A percentile compares a stretch with the other conserved stretches of the same genome.
Evolutionary conservation across 2,888 invertebrate species (phyloP).

Genomic region (Acleris literana): DNA sequence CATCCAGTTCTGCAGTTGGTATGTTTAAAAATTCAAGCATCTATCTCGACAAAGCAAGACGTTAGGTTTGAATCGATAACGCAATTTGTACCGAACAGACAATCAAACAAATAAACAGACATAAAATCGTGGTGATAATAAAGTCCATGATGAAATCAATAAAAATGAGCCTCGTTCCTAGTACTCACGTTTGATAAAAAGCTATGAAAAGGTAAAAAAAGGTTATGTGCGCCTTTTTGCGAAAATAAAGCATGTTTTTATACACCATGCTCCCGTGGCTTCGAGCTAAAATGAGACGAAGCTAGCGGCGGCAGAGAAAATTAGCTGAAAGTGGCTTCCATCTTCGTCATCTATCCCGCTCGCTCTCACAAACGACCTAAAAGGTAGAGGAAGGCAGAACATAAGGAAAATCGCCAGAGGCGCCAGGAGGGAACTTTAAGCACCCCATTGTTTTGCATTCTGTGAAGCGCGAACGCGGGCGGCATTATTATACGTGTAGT

Average conservation of each 20-base stretch:
- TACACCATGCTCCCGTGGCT: conserved; percentile 39
- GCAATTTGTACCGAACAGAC: no score
- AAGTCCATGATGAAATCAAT: no score
- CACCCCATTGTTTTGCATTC: conserved; percentile 80
- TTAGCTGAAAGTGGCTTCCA: conserved; percentile 79
- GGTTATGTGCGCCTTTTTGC: background rate
- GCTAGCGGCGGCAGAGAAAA: conserved; percentile 71
- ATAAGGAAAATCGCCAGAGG: conserved; percentile 74
- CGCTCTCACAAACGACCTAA: conserved; percentile 45
- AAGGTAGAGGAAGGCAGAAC: conserved; percentile 55
- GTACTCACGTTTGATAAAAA: background rate
- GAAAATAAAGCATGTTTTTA: conserved; percentile 13
- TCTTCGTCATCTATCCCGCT: conserved; percentile 53
- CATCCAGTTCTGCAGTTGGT: no score
- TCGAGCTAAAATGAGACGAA: conserved; percentile 60
- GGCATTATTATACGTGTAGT: conserved; percentile 30
- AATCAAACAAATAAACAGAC: no score
- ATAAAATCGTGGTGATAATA: no score
- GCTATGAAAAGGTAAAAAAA: background rate
- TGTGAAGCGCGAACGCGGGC: conserved; percentile 65
- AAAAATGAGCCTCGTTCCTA: background rate
- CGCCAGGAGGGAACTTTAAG: conserved; percentile 74
- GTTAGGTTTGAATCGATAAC: no score
- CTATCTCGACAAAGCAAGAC: no score
- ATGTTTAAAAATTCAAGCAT: no score